Percentiles rank a stretch among this genome's conserved stretches.
These are phyloP conservation scores for Melanophora roralis DNA, from an alignment of 2,888 invertebrate species.

Conservation along the genomic window DNA sequence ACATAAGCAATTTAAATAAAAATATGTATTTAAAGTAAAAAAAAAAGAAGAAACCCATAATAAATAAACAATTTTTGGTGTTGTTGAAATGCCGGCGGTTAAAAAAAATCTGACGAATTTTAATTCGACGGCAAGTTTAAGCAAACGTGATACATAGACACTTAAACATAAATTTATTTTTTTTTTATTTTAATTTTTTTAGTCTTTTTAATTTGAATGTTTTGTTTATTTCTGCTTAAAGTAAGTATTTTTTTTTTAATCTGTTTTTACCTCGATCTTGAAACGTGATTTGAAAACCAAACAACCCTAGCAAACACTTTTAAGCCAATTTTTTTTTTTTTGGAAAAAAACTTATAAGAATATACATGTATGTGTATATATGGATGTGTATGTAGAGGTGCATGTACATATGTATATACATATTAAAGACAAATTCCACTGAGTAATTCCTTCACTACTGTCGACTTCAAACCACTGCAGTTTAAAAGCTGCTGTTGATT, in stretches of 20 bases:
- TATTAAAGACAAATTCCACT: too few species aligned
- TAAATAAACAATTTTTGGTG: neutral
- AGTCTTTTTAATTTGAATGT: constrained; percentile 34
- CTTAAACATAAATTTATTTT: constrained; percentile 23
- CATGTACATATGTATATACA: too few species aligned
- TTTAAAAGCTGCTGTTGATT: too few species aligned
- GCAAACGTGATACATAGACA: constrained; percentile 53
- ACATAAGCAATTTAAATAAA: constrained; percentile 44
- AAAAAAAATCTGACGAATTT: constrained; percentile 30
- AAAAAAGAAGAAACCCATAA: neutral
- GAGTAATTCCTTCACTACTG: too few species aligned
- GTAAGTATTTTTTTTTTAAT: neutral
- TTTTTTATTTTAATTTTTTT: constrained; percentile 34
- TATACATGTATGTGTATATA: too few species aligned
- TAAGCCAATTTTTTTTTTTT: constrained; percentile 11
- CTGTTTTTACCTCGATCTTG: constrained; percentile 74
- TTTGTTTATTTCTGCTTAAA: too few species aligned
- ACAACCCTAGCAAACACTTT: constrained; percentile 42
- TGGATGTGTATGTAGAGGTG: too few species aligned
- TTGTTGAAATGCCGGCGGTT: constrained; percentile 38
- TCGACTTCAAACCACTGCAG: too few species aligned
- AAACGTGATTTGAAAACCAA: constrained; percentile 70
- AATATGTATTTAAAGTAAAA: constrained; percentile 20
- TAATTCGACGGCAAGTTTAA: constrained; percentile 43
- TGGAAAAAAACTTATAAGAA: too few species aligned